These are phyloP conservation scores for Stramonita haemastoma DNA, from an alignment of 2,888 invertebrate genomes.

Conservation along the genomic window DNA sequence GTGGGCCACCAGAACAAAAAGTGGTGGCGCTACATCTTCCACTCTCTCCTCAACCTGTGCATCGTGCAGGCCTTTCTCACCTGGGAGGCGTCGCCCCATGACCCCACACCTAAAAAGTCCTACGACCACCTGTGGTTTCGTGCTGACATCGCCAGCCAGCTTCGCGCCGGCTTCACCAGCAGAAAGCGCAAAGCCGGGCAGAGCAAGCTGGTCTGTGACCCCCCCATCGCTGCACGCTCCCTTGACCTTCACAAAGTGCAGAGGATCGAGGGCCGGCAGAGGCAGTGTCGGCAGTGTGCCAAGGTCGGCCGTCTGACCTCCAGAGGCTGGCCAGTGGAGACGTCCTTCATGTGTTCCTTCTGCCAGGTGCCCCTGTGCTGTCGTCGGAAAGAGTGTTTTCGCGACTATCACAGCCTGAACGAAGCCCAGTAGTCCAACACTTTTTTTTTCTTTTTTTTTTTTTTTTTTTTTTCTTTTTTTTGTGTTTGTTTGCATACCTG, in stretches of 20 bases:
- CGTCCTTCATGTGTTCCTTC: background rate
- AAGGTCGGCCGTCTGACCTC: background rate
- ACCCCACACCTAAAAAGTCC: background rate
- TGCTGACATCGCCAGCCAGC: background rate
- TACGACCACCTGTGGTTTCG: constrained; percentile 6
- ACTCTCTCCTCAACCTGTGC: background rate
- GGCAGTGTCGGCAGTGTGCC: background rate
- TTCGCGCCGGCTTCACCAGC: background rate
- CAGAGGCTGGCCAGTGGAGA: background rate
- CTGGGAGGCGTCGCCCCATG: background rate
- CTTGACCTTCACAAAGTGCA: background rate
- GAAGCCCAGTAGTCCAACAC: too few relatives aligned
- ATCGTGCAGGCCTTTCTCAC: background rate
- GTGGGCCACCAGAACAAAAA: constrained; percentile 14
- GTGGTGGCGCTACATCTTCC: constrained; percentile 33
- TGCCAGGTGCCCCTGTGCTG: background rate
- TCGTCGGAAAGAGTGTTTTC: too few relatives aligned
- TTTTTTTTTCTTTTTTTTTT: too few relatives aligned
- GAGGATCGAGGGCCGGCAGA: background rate
- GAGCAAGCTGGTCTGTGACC: background rate
- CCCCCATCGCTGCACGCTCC: background rate
- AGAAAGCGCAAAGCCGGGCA: background rate
- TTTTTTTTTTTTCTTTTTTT: too few relatives aligned
- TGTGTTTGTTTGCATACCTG: too few relatives aligned
- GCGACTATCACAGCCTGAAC: too few relatives aligned